Conservation (phyloP, 2,888 invertebrate genomes). For the Pogonocherus hispidulus region DNA sequence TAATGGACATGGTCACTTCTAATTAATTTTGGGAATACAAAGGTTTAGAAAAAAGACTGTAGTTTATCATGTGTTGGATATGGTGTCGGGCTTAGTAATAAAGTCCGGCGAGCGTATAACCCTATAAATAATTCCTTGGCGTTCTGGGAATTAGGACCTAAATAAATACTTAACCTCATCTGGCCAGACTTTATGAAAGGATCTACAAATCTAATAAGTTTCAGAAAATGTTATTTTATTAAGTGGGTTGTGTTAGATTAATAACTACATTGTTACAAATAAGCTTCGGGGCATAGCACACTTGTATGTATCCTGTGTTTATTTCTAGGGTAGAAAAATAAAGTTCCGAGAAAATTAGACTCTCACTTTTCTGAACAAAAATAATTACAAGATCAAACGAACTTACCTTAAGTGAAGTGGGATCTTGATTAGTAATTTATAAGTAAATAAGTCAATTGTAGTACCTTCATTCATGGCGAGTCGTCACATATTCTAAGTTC, state of each 20-base stretch:
- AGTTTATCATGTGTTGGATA: constrained; percentile 1
- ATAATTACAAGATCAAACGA: too few species aligned
- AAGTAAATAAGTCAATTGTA: too few species aligned
- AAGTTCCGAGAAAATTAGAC: too few species aligned
- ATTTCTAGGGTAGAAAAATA: too few species aligned
- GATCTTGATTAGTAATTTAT: too few species aligned
- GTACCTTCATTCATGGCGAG: too few species aligned
- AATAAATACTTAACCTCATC: constrained; percentile 21
- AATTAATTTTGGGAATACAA: constrained; percentile 1
- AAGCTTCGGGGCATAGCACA: neutral
- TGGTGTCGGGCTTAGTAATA: constrained; percentile 18
- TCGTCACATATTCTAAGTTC: too few species aligned
- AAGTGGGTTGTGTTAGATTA: too few species aligned
- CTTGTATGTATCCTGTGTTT: too few species aligned
- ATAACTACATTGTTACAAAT: too few species aligned
- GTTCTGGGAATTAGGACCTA: constrained; percentile 13
- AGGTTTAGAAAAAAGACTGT: neutral
- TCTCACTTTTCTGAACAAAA: too few species aligned
- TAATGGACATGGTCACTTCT: neutral
- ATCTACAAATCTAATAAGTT: neutral
- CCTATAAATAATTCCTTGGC: constrained; percentile 23
- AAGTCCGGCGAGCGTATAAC: constrained; percentile 15
- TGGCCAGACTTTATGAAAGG: constrained; percentile 7
- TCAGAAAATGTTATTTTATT: neutral
- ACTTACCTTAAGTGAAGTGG: too few species aligned